These are phyloP conservation scores for Phaedon cochleariae DNA, from an alignment of 2,888 invertebrate genomes.

Conservation along the genomic window DNA sequence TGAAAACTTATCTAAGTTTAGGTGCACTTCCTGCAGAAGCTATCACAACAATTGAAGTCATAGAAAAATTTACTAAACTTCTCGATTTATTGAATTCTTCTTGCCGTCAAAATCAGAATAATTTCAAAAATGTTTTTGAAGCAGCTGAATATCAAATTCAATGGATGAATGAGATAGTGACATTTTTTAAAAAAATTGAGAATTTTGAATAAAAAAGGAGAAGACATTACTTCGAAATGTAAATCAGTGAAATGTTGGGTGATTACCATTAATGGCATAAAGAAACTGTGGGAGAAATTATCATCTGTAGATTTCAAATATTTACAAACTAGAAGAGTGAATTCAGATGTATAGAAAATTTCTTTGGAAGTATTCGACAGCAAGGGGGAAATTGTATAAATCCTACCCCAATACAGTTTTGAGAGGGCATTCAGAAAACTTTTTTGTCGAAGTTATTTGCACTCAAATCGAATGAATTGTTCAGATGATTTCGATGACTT, in stretches of 20 bases:
- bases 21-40: conserved; percentile 35
- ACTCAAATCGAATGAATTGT: conserved; percentile 6
- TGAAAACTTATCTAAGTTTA: conserved; percentile 37
- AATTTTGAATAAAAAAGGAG: conserved; percentile 26
- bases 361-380: conserved; percentile 43
- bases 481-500: not conserved
- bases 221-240: conserved; percentile 35
- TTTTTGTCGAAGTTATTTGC: conserved; percentile 31
- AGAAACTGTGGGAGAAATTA: conserved; percentile 37
- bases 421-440: conserved; percentile 36
- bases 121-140: not conserved
- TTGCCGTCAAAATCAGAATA: conserved; percentile 9
- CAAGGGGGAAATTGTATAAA: conserved; percentile 39
- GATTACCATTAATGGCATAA: conserved; percentile 37
- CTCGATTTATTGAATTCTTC: conserved; percentile 44
- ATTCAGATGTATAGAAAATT: conserved; percentile 45
- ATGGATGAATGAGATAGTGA: conserved; percentile 9
- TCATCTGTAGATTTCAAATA: conserved; percentile 31
- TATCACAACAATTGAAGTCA: conserved; percentile 27
- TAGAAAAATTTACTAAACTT: conserved; percentile 38
- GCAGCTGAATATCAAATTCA: not conserved
- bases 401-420: conserved; percentile 44
- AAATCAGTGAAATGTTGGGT: conserved; percentile 39
- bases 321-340: conserved; percentile 39
- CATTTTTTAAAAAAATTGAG: conserved; percentile 33